Conservation (phyloP, 2,888 invertebrate species). For the Mythimna lalbum region DNA sequence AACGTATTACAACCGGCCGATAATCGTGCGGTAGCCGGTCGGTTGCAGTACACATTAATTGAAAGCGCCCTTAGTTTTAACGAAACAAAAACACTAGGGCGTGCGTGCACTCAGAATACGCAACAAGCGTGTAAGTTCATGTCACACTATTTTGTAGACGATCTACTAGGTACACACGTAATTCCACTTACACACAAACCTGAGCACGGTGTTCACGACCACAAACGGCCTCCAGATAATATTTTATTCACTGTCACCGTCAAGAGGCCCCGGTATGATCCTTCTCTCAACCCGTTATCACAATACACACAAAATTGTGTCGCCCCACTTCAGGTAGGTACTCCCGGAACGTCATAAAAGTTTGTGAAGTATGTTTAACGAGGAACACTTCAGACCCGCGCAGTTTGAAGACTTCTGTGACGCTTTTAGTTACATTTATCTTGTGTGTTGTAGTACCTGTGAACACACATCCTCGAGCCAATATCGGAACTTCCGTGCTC, state of each 20-base stretch:
- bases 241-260: constrained; percentile 28
- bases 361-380: constrained; percentile 56
- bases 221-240: constrained; percentile 25
- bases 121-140: background rate
- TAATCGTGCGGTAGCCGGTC: no score
- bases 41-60: no score
- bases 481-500: background rate
- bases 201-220: background rate
- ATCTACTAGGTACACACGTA: background rate
- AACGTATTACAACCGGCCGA: no score
- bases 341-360: constrained; percentile 54
- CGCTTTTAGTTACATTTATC: constrained; percentile 54
- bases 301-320: constrained; percentile 45
- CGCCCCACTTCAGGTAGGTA: constrained; percentile 45
- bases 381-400: constrained; percentile 36
- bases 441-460: constrained; percentile 31
- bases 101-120: no score
- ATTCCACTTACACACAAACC: background rate
- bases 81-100: no score
- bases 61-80: no score
- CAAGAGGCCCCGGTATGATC: constrained; percentile 17
- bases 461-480: background rate
- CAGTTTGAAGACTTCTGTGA: constrained; percentile 38
- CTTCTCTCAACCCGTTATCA: constrained; percentile 45
- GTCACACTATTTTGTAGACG: background rate